Evolutionary conservation across 2,888 invertebrate genomes (phyloP).

Genomic region (Heliconius ethilla): DNA sequence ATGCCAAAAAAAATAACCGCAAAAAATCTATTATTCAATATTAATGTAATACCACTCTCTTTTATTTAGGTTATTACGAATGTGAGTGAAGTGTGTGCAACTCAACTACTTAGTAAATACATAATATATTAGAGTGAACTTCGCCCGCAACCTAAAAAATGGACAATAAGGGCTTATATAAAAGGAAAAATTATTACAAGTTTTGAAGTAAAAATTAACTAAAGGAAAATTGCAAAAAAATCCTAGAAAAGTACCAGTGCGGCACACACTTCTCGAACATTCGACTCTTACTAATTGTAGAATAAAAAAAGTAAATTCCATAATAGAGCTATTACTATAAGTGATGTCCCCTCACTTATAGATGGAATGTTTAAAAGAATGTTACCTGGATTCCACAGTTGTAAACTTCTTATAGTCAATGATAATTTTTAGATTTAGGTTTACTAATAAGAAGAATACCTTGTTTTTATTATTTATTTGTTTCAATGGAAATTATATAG

Average conservation of each 20-base stretch:
- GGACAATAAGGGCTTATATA: slow-evolving; percentile 37
- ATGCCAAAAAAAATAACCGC: slow-evolving; percentile 79
- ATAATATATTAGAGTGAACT: slow-evolving; percentile 5
- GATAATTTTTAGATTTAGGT: slow-evolving; percentile 76
- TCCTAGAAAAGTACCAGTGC: slow-evolving; percentile 21
- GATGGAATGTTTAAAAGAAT: slow-evolving; percentile 72
- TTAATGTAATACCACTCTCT: slow-evolving; percentile 68
- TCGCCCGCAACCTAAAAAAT: slow-evolving; percentile 20
- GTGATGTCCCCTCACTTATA: slow-evolving; percentile 80
- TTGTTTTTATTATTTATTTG: slow-evolving; percentile 82
- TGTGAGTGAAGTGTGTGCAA: slow-evolving; percentile 62
- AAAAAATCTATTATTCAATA: slow-evolving; percentile 71
- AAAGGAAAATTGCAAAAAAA: slow-evolving; percentile 17
- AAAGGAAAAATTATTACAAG: slow-evolving; percentile 26
- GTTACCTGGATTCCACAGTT: slow-evolving; percentile 76
- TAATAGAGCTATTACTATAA: slow-evolving; percentile 73
- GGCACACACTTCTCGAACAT: slow-evolving; percentile 61
- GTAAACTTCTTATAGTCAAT: slow-evolving; percentile 78
- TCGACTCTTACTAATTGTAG: slow-evolving; percentile 76
- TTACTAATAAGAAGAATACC: slow-evolving; percentile 77
- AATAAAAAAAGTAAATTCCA: slow-evolving; percentile 78
- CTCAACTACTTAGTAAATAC: slow-evolving; percentile 10
- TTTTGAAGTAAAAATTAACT: slow-evolving; percentile 25
- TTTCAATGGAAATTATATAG: slow-evolving; percentile 80
- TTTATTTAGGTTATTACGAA: slow-evolving; percentile 70